Evolutionary conservation across 2,113 vertebrate genomes (phyloP), one percentile per base, ranked within the genome.

Genomic region (Micronisus gabar): DNA sequence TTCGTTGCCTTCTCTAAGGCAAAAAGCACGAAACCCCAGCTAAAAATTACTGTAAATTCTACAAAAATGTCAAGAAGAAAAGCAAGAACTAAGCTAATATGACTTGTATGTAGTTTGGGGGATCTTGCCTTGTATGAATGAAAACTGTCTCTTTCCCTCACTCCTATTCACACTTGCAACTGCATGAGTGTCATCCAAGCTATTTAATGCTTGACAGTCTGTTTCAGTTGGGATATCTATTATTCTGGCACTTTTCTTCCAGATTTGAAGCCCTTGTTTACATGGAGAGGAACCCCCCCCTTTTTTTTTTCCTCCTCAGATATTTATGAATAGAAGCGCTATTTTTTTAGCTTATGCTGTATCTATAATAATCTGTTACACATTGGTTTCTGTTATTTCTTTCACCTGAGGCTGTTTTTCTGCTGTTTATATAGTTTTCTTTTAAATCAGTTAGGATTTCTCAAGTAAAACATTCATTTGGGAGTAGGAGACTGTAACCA

Each of bases 111-210:
- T 38, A 65, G 30, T 72, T 80, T 47, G 32, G 29, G 32, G 9
- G 21, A 53, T 80, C 76, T 94, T 93, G 79, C 45, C 38, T 70
- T 66, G n/a, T 84, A 68, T 95, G 90, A 90, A 86, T 92, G 92
- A 94, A 95, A 59, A 62, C 58, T 94, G 73, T 91, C 84, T 82
- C 29, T 47, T 34, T 92, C 58, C 62, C 34, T 72, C 17, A 9
- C 26, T 95, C 20, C 30, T 58, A 9, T 85, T 97, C 67, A 66
- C 78, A 25, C 50, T 90, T 87, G 32, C 2, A 89, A 25, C 80
- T 88, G 15, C 45, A 11, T 11, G 23, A 74, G n/a, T 86, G 52
- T 71, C 71, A 50, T 50, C 4, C 40, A 81, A 88, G 55, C 86
- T 74, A 73, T 93, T 95, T 66, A 87, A 50, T 85, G 70, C 50